These are phyloP conservation scores for Indri indri DNA, from an alignment of 2,113 vertebrate genomes.

Conservation along the genomic window DNA sequence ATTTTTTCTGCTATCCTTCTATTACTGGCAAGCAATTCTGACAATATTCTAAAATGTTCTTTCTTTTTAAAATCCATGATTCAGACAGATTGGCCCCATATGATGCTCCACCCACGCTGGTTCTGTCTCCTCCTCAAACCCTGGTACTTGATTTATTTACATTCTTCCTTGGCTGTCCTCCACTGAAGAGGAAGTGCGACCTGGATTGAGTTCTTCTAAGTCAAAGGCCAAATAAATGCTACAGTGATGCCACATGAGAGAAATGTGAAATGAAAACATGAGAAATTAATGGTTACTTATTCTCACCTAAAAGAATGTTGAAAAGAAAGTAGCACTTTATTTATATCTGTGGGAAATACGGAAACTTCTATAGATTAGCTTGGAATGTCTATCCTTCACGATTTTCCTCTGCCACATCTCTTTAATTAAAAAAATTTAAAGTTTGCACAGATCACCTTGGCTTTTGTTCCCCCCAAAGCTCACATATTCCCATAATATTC, in stretches of 20 bases:
- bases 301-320: conserved; percentile 9
- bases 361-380: background rate
- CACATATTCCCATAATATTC: background rate
- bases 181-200: conserved; percentile 54
- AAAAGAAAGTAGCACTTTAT: conserved; percentile 38
- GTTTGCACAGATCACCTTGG: background rate
- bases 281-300: background rate
- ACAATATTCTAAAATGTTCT: conserved; percentile 43
- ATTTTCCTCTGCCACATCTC: background rate
- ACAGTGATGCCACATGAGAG: conserved; percentile 39
- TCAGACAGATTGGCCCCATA: conserved; percentile 43
- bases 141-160: conserved; percentile 61
- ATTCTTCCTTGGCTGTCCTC: conserved; percentile 41
- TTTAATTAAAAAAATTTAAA: conserved; percentile 27
- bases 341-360: background rate
- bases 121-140: conserved; percentile 45
- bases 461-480: background rate
- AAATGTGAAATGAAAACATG: conserved; percentile 58
- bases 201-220: conserved; percentile 52
- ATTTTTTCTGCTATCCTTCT: background rate
- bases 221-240: conserved; percentile 67
- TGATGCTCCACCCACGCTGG: conserved; percentile 29
- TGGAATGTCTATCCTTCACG: background rate
- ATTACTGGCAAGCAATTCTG: conserved; percentile 7
- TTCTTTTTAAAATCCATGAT: conserved; percentile 57